A percentile compares a stretch with the other conserved stretches of the same genome.
Evolutionary conservation across 2,113 vertebrate species (phyloP).

Genomic region (Glareola pratincola): DNA sequence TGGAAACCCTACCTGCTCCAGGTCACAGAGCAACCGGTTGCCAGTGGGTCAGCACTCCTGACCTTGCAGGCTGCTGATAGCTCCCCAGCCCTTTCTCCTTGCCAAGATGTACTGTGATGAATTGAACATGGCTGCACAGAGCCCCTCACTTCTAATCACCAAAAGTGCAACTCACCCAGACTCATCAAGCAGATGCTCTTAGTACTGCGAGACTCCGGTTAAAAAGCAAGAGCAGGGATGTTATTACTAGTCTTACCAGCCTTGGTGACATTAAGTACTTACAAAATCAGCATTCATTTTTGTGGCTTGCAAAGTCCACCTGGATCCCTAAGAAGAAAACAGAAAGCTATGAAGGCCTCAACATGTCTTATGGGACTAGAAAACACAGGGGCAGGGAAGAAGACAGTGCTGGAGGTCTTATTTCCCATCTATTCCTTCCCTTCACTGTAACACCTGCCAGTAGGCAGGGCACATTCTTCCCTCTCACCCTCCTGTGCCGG

Average conservation of each 20-base stretch:
- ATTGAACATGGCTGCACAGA: not conserved
- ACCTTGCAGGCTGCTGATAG: not conserved
- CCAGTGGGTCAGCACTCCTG: not conserved
- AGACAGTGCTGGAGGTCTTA: not conserved
- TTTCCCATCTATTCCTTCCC: not conserved
- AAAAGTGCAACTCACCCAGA: constrained; percentile 13
- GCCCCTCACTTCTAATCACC: not conserved
- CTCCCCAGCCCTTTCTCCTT: not conserved
- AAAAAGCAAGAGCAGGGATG: constrained; percentile 37
- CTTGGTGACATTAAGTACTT: constrained; percentile 68
- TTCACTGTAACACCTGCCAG: not conserved
- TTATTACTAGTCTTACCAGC: constrained; percentile 41
- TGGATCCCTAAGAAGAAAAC: constrained; percentile 85
- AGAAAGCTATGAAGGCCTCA: not conserved
- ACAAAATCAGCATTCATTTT: constrained; percentile 94
- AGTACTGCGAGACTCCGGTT: not conserved
- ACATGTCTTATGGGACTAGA: not conserved
- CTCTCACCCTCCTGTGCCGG: not conserved
- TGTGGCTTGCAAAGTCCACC: constrained; percentile 95
- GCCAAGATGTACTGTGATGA: not conserved
- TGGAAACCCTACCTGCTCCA: not conserved
- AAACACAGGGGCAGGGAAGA: not conserved
- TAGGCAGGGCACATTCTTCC: not conserved
- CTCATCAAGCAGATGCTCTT: constrained; percentile 16
- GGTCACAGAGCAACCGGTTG: not conserved